Percentiles rank a stretch among this genome's conserved stretches.
phyloP scores from a whole-genome alignment of 2,888 invertebrate genomes.

The Ectemnius cavifrons region DNA sequence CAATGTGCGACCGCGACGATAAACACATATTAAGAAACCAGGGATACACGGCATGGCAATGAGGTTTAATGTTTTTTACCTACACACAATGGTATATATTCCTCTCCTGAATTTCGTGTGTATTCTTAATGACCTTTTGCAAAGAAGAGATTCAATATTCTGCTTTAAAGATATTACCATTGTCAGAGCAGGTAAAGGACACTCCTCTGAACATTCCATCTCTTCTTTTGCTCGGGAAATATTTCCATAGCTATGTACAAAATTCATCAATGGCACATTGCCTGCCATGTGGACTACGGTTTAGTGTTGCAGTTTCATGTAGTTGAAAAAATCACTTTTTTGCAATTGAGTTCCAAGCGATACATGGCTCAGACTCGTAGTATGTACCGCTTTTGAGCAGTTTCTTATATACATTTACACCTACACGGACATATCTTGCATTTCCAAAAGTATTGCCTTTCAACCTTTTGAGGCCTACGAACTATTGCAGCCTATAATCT shows the following conservation, averaged over 20 bases:
- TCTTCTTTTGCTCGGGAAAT: slow-evolving; percentile 1
- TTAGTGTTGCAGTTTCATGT: slow-evolving; percentile 32
- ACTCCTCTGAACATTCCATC: not conserved
- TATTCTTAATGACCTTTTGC: no score
- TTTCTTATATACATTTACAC: slow-evolving; percentile 57
- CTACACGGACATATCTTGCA: slow-evolving; percentile 24
- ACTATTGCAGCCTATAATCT: not conserved
- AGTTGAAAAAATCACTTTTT: slow-evolving; percentile 46
- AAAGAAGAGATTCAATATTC: no score
- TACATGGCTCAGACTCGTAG: slow-evolving; percentile 67
- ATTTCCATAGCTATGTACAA: slow-evolving; percentile 25
- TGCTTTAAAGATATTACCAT: slow-evolving; percentile 7
- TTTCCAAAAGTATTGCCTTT: slow-evolving; percentile 28
- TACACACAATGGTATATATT: slow-evolving; percentile 29
- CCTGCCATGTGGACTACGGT: slow-evolving; percentile 44
- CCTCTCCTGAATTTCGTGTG: no score
- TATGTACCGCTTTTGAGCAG: slow-evolving; percentile 71
- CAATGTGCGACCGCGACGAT: no score
- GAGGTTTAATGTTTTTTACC: slow-evolving; percentile 57
- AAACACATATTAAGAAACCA: no score
- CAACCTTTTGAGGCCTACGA: slow-evolving; percentile 15
- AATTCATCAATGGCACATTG: slow-evolving; percentile 33
- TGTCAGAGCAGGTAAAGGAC: slow-evolving; percentile 57
- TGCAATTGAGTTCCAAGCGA: slow-evolving; percentile 57
- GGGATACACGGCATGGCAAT: slow-evolving; percentile 47